phyloP scores from a whole-genome alignment of 2,888 invertebrate species.

The Cheilosia impressa region DNA sequence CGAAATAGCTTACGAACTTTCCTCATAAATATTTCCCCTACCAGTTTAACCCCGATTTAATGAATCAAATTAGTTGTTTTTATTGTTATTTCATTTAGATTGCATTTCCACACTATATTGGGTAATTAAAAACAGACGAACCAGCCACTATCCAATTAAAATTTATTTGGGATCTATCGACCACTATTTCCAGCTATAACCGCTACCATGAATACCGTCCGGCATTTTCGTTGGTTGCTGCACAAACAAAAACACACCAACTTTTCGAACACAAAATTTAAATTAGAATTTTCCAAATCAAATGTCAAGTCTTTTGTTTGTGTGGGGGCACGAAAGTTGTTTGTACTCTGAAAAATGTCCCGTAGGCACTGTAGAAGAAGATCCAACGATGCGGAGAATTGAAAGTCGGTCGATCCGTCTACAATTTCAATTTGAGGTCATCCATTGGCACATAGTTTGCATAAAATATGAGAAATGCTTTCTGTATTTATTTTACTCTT shows the following conservation, averaged over 20 bases:
- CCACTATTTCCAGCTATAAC: too few relatives aligned
- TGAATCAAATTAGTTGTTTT: too few relatives aligned
- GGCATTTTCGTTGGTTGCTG: neutral
- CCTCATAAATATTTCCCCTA: too few relatives aligned
- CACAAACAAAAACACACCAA: neutral
- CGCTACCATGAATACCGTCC: neutral
- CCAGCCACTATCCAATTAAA: too few relatives aligned
- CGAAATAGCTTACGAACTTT: too few relatives aligned
- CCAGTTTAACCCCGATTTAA: too few relatives aligned
- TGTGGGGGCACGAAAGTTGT: conserved; percentile 1
- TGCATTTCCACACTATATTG: too few relatives aligned
- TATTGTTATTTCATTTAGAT: too few relatives aligned
- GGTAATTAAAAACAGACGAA: too few relatives aligned
- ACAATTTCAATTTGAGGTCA: neutral
- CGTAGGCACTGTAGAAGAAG: conserved; percentile 14
- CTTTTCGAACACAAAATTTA: conserved; percentile 18
- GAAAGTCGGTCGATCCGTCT: conserved; percentile 41
- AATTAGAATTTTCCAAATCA: conserved; percentile 45
- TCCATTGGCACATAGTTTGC: too few relatives aligned
- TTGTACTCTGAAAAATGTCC: conserved; percentile 8
- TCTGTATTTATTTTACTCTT: conserved; percentile 10
- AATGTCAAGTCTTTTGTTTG: conserved; percentile 38
- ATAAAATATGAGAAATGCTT: conserved; percentile 6
- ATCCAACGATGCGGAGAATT: conserved; percentile 45
- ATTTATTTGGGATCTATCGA: too few relatives aligned